Base-by-base conservation (phyloP, 2,888 invertebrate genomes). In the Drosophila sordidula region DNA sequence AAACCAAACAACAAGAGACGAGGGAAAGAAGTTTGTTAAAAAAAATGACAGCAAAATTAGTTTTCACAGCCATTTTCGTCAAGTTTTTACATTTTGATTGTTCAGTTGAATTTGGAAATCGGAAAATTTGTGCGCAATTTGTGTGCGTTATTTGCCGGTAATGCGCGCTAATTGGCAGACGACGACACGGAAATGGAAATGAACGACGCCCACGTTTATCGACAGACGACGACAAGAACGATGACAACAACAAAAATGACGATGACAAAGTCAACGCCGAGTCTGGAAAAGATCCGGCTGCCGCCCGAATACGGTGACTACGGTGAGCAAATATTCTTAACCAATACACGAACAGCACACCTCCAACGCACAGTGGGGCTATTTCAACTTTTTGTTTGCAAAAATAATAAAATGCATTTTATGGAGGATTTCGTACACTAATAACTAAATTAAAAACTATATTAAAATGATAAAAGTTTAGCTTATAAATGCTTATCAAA, bases 141-240 rank as follows among this genome's bases (percentile, higher is more conserved):
- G 55, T 61, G 54, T 74, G 58, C 34, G 34, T 49, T 82, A 87
- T 83, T 87, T 59, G 59, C 49, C 66, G 75, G 67, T 86, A 85
- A 87, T 74, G 74, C 64, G 64, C 62, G 77, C 80, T 83, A 83
- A 88, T 83, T 83, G 88, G 66, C 80, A 72, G 78, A 67, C 75
- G 80, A 67, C 75, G 86, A 61, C 89, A 80, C 83, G 86, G 83
- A 83, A 85, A 87, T 87, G 82, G 78, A 88, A 82, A 67, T 77
- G 69, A 88, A 75, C 66, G 75, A 72, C 58, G 61, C 39, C 50
- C 49, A 49, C 55, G 59, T 70, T 32, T 88, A 82, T 70, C 64
- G 68, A 49, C 76, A 85, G 67, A 69, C 68, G 61, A 59, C 70
- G 45, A 26, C 42, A 45, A 26, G 38, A 45, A 41, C 52, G 50